Conservation (phyloP, 2,888 invertebrate species). For the Pegoplata infirma region DNA sequence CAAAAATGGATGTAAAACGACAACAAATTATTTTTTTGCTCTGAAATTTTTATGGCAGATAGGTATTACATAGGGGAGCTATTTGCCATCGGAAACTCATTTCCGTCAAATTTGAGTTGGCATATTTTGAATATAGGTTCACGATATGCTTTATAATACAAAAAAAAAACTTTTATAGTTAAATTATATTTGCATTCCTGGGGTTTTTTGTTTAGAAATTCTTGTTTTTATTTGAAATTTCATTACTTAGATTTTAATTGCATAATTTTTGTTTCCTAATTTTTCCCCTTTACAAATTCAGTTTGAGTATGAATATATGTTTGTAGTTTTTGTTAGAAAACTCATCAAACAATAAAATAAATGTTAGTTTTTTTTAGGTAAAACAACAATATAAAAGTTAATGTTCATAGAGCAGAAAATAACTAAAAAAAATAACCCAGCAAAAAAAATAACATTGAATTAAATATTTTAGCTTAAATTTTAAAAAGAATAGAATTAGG, state of each 20-base stretch:
- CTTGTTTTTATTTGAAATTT: background rate
- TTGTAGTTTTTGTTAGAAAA: background rate
- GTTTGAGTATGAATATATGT: background rate
- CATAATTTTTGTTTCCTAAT: slow-evolving; percentile 3
- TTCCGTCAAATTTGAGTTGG: too few species aligned
- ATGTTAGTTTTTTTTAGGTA: background rate
- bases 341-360: slow-evolving; percentile 24
- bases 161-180: slow-evolving; percentile 21
- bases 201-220: slow-evolving; percentile 17
- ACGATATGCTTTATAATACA: background rate
- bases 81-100: too few species aligned
- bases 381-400: background rate
- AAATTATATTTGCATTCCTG: slow-evolving; percentile 29
- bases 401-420: background rate
- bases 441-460: too few species aligned
- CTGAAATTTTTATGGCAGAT: too few species aligned
- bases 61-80: too few species aligned
- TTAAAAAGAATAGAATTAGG: too few species aligned
- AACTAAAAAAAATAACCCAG: background rate
- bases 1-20: too few species aligned
- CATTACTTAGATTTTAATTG: slow-evolving; percentile 33
- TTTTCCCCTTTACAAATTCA: background rate
- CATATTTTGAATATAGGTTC: too few species aligned
- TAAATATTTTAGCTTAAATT: too few species aligned
- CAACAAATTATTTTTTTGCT: too few species aligned